These are phyloP conservation scores for Poicephalus gulielmi DNA, from an alignment of 2,113 vertebrate genomes.

Conservation along the genomic window DNA sequence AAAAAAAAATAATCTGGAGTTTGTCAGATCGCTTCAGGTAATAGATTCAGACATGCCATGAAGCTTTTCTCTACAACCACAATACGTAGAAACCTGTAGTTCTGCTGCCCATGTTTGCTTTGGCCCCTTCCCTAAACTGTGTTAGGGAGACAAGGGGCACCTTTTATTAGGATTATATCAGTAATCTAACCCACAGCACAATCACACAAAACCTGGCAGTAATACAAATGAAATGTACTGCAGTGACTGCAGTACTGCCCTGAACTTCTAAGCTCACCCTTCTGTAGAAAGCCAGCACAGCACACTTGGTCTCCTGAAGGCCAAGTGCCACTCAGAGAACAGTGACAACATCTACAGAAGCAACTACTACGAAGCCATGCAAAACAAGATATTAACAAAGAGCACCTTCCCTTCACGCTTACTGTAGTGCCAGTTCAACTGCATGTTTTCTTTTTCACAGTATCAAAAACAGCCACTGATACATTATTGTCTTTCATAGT, in stretches of 20 bases:
- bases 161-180: background rate
- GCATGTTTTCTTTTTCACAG: background rate
- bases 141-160: background rate
- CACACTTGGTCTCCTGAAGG: background rate
- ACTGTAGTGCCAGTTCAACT: background rate
- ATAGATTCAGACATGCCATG: background rate
- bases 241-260: background rate
- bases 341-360: background rate
- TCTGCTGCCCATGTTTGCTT: background rate
- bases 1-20: background rate
- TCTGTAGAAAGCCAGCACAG: background rate
- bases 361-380: background rate
- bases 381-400: background rate
- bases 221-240: background rate
- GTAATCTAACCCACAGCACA: background rate
- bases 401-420: background rate
- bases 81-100: background rate
- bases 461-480: background rate
- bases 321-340: background rate
- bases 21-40: background rate
- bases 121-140: rapidly evolving
- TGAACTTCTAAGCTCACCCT: background rate
- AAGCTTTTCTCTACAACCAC: background rate
- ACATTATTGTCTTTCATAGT: background rate
- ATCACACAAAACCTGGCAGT: background rate